These are phyloP conservation scores for Bagarius yarrelli DNA, from an alignment of 2,113 vertebrate genomes.

Conservation along the genomic window DNA sequence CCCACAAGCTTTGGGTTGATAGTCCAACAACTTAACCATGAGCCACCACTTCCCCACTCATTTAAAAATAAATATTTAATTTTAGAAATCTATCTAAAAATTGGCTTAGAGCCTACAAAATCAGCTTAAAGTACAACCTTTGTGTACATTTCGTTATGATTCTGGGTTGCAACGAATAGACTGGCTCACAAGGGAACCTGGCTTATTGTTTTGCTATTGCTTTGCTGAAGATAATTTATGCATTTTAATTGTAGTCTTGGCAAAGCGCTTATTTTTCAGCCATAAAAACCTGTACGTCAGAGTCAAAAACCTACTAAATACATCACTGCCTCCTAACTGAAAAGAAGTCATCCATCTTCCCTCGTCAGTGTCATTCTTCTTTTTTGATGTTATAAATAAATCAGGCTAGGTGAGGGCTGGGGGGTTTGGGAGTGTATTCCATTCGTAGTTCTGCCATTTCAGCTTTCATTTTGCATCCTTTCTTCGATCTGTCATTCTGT, in stretches of 20 bases:
- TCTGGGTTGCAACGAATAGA: constrained; percentile 30
- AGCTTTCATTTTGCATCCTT: constrained; percentile 36
- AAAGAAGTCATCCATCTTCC: constrained; percentile 48
- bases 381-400: constrained; percentile 50
- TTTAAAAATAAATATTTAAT: neutral
- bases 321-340: constrained; percentile 38
- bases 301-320: constrained; percentile 33
- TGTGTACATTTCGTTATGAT: neutral
- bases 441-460: constrained; percentile 18
- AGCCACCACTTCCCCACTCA: no score
- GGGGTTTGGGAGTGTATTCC: constrained; percentile 14
- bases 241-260: constrained; percentile 55
- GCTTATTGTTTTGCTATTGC: constrained; percentile 32
- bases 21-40: no score
- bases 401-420: neutral
- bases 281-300: constrained; percentile 32
- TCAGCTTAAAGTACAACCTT: neutral
- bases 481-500: constrained; percentile 19
- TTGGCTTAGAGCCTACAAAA: neutral
- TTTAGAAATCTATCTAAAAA: neutral
- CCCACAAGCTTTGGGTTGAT: no score
- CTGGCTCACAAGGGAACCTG: constrained; percentile 25
- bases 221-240: constrained; percentile 48
- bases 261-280: constrained; percentile 47
- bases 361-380: constrained; percentile 39